Percentiles rank a stretch among this genome's conserved stretches.
Conservation (phyloP, 2,797 vertebrate species). For the Pangasius larnaudii region DNA sequence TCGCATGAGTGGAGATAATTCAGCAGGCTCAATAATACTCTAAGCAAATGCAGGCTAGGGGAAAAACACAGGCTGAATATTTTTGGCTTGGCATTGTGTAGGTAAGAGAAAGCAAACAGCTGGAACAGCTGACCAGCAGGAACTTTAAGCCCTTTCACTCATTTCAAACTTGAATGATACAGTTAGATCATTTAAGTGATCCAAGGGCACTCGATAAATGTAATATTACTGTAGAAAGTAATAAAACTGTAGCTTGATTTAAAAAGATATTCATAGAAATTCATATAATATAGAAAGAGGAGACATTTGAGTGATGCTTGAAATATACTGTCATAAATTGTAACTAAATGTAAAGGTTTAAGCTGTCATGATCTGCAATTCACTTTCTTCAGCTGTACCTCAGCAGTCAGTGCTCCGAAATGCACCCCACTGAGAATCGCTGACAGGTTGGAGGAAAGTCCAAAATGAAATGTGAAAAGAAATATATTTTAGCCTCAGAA, state of each 20-base stretch:
- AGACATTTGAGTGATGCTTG: neutral
- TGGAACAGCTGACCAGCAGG: neutral
- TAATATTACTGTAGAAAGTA: neutral
- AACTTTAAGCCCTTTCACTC: neutral
- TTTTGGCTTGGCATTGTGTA: neutral
- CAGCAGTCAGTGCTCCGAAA: neutral
- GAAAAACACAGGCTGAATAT: conserved; percentile 5
- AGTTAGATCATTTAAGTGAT: neutral
- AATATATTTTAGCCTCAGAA: neutral
- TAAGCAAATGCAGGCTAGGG: conserved; percentile 30
- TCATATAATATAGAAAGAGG: neutral
- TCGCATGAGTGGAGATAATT: conserved; percentile 42
- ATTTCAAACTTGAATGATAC: neutral
- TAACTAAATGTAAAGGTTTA: conserved; percentile 17
- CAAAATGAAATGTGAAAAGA: conserved; percentile 25
- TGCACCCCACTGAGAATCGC: neutral
- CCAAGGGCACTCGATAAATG: neutral
- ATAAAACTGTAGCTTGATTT: neutral
- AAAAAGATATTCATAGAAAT: neutral
- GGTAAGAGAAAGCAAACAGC: conserved; percentile 18
- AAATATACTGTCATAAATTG: conserved; percentile 7
- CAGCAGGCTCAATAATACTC: conserved; percentile 33
- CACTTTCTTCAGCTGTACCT: neutral
- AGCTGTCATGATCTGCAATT: conserved; percentile 7
- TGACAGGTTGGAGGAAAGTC: conserved; percentile 16